These are phyloP conservation scores for Globia sparganii DNA, from an alignment of 2,888 invertebrate species.

Conservation along the genomic window DNA sequence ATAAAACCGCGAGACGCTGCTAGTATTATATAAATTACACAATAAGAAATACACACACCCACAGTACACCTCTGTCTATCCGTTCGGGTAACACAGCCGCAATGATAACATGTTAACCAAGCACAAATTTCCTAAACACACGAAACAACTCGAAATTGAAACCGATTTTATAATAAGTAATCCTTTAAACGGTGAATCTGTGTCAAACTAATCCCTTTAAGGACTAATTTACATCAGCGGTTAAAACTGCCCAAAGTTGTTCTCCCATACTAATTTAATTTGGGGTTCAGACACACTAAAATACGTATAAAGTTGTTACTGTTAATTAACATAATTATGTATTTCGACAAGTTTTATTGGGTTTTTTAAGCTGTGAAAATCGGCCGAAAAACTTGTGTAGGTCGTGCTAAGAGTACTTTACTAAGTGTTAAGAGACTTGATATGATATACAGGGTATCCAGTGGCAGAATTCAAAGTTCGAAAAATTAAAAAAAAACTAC, in stretches of 20 bases:
- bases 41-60: too few relatives aligned
- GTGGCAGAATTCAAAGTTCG: too few relatives aligned
- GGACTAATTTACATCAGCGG: conserved; percentile 28
- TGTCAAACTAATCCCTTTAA: conserved; percentile 15
- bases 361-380: conserved; percentile 8
- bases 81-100: background rate
- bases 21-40: too few relatives aligned
- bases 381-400: background rate
- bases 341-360: conserved; percentile 7
- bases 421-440: too few relatives aligned
- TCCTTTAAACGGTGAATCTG: conserved; percentile 30
- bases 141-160: background rate
- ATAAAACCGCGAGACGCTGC: too few relatives aligned
- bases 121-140: background rate
- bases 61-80: background rate
- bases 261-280: conserved; percentile 56
- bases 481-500: too few relatives aligned
- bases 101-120: background rate
- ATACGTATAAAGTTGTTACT: conserved; percentile 16
- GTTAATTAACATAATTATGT: conserved; percentile 27
- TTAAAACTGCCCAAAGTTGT: conserved; percentile 33
- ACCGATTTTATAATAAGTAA: conserved; percentile 25
- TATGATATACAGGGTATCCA: too few relatives aligned
- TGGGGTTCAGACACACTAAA: conserved; percentile 28
- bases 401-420: background rate